These are phyloP conservation scores for Kradibia gibbosae DNA, from an alignment of 1,140 invertebrate species.

Conservation along the genomic window DNA sequence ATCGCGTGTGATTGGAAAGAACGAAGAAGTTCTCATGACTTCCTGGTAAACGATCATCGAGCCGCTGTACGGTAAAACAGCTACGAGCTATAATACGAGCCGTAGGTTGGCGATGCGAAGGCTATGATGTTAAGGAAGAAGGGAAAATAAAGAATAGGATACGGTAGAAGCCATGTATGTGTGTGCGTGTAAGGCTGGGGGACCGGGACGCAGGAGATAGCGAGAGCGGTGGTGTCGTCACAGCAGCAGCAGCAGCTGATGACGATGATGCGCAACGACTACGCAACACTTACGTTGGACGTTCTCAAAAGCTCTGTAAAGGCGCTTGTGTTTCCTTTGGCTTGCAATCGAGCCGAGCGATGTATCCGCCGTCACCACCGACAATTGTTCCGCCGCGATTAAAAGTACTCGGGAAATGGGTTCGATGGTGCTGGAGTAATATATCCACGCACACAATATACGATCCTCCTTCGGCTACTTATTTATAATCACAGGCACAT, in stretches of 20 bases:
- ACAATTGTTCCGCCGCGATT: background rate
- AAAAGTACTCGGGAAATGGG: background rate
- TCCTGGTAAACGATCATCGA: too few relatives aligned
- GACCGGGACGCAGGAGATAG: too few relatives aligned
- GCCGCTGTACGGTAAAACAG: too few relatives aligned
- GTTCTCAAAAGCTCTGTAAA: background rate
- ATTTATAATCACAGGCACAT: conserved; percentile 16
- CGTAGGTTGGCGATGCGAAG: too few relatives aligned
- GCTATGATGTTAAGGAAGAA: too few relatives aligned
- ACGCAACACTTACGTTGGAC: conserved; percentile 57
- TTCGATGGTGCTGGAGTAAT: background rate
- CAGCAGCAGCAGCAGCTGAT: conserved; percentile 24
- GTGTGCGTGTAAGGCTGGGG: too few relatives aligned
- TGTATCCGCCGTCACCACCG: too few relatives aligned
- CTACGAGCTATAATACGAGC: too few relatives aligned
- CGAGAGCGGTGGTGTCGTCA: background rate
- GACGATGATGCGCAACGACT: conserved; percentile 56
- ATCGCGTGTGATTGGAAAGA: too few relatives aligned
- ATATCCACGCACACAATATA: background rate
- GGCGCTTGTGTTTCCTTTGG: background rate
- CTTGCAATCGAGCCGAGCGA: background rate
- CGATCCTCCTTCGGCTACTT: background rate
- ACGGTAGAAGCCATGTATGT: too few relatives aligned
- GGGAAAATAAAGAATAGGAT: background rate
- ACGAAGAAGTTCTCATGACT: too few relatives aligned